phyloP scores from a whole-genome alignment of 37 sponge, comb jelly and placozoan species.

The Agelas oroides region DNA sequence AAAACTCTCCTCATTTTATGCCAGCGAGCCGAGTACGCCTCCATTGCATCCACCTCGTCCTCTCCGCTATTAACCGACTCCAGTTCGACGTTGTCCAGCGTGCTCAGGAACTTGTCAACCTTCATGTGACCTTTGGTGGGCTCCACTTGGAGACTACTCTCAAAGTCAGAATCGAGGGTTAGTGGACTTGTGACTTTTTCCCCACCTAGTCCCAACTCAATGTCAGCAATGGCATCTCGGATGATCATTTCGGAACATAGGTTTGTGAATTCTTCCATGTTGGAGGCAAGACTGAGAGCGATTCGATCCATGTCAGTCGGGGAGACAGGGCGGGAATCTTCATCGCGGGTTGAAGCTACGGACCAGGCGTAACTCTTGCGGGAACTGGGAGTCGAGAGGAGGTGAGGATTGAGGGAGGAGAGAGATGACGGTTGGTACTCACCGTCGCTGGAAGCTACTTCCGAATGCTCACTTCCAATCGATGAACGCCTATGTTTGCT shows the following conservation, averaged over 20 bases:
- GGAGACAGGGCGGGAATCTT: slow-evolving; percentile 71
- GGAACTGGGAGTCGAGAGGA: slow-evolving; percentile 21
- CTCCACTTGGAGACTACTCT: neutral
- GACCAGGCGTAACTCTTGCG: slow-evolving; percentile 78
- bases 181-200: neutral
- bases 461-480: neutral
- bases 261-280: slow-evolving; percentile 53
- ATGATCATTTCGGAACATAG: slow-evolving; percentile 60
- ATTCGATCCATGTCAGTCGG: slow-evolving; percentile 71
- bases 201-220: neutral
- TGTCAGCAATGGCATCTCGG: slow-evolving; percentile 8
- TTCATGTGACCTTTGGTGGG: neutral
- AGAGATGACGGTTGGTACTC: neutral
- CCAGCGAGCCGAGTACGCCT: neutral
- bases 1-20: slow-evolving; percentile 2
- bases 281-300: slow-evolving; percentile 44
- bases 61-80: neutral
- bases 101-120: slow-evolving; percentile 45
- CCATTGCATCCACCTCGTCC: slow-evolving; percentile 7
- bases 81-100: slow-evolving; percentile 32
- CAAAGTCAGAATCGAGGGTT: neutral
- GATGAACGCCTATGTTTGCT: neutral
- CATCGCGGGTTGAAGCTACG: slow-evolving; percentile 69
- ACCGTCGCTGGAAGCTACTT: neutral
- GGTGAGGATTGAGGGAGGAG: neutral